Evolutionary conservation across 2,888 invertebrate genomes (phyloP), one percentile per base, ranked within the genome.

Genomic region (Carabus problematicus): DNA sequence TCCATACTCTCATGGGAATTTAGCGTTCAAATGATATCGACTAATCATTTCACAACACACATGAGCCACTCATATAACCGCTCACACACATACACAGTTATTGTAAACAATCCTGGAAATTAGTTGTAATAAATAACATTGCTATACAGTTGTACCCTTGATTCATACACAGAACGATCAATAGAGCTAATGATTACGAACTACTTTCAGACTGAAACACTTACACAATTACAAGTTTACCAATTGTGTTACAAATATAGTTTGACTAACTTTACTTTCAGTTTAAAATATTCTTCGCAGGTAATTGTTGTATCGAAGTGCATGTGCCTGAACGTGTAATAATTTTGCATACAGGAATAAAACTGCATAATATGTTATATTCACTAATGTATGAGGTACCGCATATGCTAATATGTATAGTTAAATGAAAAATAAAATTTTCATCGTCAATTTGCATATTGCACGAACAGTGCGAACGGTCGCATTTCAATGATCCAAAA

Each of bases 381-480:
- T n/a, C n/a, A n/a, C n/a, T n/a, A n/a, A 40, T 52, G 40, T 52
- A 63, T 52, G 52, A 54, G 54, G 41, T 49, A 49, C 43, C 18
- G 41, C 42, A 43, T 2, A 39, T 39, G 52, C 41, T 18, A 43
- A 54, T 52, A 52, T 52, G 52, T 54, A 52, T 63, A 63, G 41
- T 63, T 63, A 54, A 63, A 63, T 63, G 63, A 63, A 63, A 63
- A 63, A 63, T 63, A 63, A 63, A 63, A 54, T 63, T 63, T 63
- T 63, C 54, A 54, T 63, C 42, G 40, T 41, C 18, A 41, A 63
- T 63, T 63, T 63, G 63, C 63, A 63, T 63, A 63, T 12, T 14
- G 29, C 29, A 29, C 29, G 63, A 63, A 39, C 41, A 41, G 52
- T 45, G 29, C 29, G 29, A 29, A 4, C 58, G 41, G 41, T 58